Conservation (phyloP, 2,797 vertebrate genomes). For the Bradypodion pumilum region DNA sequence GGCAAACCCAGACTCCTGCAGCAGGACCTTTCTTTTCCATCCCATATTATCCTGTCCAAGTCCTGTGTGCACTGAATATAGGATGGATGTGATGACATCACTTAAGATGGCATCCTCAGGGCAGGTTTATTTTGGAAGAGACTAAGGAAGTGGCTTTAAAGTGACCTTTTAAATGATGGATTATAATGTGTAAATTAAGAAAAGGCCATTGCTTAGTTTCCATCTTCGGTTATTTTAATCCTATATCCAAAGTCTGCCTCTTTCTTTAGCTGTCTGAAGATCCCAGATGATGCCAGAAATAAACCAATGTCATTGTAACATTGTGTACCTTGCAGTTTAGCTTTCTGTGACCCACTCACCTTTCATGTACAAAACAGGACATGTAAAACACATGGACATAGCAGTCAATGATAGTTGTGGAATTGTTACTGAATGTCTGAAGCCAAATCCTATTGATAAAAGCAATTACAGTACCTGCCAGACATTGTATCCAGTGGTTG, state of each 20-base stretch:
- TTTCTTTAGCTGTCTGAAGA: neutral
- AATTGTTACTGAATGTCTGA: no score
- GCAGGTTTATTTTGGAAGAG: neutral
- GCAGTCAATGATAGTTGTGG: no score
- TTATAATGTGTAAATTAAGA: neutral
- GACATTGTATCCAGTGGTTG: no score
- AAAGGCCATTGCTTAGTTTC: neutral
- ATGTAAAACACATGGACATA: no score
- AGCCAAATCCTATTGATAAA: no score
- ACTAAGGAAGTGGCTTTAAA: neutral
- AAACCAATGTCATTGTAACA: accelerated
- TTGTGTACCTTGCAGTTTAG: neutral
- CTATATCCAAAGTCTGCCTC: neutral
- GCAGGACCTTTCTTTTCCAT: neutral
- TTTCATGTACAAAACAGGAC: neutral
- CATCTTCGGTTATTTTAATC: conserved; percentile 14
- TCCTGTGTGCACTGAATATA: no score
- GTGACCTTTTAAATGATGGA: neutral
- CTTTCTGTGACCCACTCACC: neutral
- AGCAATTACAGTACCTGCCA: no score
- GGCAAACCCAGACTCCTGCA: neutral
- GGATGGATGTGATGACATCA: neutral
- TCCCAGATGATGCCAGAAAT: neutral
- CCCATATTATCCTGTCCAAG: neutral
- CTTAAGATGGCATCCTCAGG: neutral